These are phyloP conservation scores for Trachops cirrhosus DNA, from an alignment of 2,797 vertebrate genomes.

Conservation along the genomic window DNA sequence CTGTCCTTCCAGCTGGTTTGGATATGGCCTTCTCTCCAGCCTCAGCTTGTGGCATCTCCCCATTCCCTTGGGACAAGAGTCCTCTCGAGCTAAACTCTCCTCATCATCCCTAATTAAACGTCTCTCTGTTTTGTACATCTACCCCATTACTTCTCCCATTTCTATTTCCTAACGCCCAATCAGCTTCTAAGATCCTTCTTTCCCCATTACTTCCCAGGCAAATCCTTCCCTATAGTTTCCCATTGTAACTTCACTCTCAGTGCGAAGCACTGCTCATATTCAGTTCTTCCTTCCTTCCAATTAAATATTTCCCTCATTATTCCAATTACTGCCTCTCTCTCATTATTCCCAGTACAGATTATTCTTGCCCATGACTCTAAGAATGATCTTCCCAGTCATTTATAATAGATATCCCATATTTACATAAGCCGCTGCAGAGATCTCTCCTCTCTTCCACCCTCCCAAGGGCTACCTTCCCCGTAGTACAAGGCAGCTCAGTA, in stretches of 20 bases:
- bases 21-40: not conserved
- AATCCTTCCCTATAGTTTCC: not conserved
- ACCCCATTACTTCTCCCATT: no score
- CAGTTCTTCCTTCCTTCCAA: not conserved
- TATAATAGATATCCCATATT: not conserved
- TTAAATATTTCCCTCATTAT: not conserved
- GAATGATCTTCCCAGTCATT: not conserved
- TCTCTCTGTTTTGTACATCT: not conserved
- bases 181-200: not conserved
- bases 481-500: not conserved
- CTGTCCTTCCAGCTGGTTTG: accelerated
- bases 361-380: not conserved
- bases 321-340: not conserved
- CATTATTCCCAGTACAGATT: not conserved
- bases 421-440: not conserved
- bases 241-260: not conserved
- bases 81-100: not conserved
- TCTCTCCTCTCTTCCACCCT: not conserved
- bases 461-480: not conserved
- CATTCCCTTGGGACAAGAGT: not conserved
- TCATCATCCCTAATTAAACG: not conserved
- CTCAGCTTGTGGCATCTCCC: not conserved
- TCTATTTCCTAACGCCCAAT: not conserved
- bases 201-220: not conserved
- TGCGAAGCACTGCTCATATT: not conserved